Evolutionary conservation across 2,113 vertebrate species (phyloP), one percentile per base, ranked within the genome.

Genomic region (Pelvicachromis taeniatus): DNA sequence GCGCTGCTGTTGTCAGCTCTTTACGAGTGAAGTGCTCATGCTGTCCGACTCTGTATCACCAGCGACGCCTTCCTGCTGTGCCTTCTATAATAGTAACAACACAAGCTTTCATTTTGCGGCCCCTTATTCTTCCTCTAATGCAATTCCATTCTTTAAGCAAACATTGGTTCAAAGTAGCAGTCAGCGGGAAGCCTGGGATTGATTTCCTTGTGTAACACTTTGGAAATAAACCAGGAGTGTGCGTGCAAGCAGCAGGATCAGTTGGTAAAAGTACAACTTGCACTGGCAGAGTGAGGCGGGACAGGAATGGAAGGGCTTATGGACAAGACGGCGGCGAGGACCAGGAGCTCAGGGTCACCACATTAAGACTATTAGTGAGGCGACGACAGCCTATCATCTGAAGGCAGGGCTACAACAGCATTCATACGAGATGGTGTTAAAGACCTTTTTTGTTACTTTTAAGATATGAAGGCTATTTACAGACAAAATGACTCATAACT

Each of bases 271-370:
- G 61, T 38, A 89, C 52, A 7, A 33, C 56, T 52, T 68, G 75
- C 31, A 14, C 45, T 8, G 75, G 53, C 68, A 26, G 65, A 5
- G 7, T 2, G 61, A 77, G 13, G 52, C 1, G 6, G 9, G 55
- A 88, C 89, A 81, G 68, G 63, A 90, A 91, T 23, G 78, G 91
- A 90, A 80, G 16, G 58, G 86, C 82, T 95, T 92, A 93, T 11
- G 63, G 16, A 81, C 8, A 78, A 85, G 81, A 82, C 45, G 19
- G 5, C 2, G 16, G 21, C 52, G 78, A 90, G 29, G 84, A 85
- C 89, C 23, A 7, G 54, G 54, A 91, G 86, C 81, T 84, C 40
- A 19, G 35, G 73, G 70, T 82, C 89, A 78, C 42, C 16, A 48
- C 59, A 7, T 7, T 90, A 89, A 91, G 87, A 48, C 79, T 19